A percentile compares a stretch with the other conserved stretches of the same genome.
phyloP scores from a whole-genome alignment of 2,113 vertebrate species.

The Mormyrus iriodes region DNA sequence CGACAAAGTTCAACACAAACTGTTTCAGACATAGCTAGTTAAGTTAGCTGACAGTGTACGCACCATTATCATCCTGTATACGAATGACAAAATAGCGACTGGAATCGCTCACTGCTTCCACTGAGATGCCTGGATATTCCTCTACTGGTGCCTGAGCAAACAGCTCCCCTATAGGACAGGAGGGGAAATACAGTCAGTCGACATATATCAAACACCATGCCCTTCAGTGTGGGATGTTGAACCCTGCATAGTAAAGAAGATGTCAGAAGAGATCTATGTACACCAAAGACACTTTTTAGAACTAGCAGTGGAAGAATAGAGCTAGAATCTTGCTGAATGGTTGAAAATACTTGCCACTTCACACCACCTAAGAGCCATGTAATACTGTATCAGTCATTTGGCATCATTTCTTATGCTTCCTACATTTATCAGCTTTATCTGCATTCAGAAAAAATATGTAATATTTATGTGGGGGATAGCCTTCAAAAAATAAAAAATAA shows the following conservation, averaged over 20 bases:
- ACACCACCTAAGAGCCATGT: not conserved
- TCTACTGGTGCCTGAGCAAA: constrained; percentile 78
- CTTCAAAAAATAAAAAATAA: not conserved
- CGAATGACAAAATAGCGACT: constrained; percentile 81
- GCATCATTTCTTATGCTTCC: not conserved
- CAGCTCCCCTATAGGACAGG: constrained; percentile 68
- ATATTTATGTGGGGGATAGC: not conserved
- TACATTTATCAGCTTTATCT: not conserved
- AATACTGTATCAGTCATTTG: not conserved
- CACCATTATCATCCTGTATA: constrained; percentile 81
- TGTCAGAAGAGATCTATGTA: not conserved
- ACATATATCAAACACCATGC: not conserved
- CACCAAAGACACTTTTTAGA: no score
- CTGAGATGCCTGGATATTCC: constrained; percentile 72
- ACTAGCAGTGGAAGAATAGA: no score
- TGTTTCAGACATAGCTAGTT: not conserved
- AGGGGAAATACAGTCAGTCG: not conserved
- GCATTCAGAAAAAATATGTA: no score
- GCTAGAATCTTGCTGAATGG: no score
- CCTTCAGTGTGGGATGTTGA: not conserved
- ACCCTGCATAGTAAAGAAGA: not conserved
- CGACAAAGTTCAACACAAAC: not conserved
- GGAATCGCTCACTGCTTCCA: constrained; percentile 78
- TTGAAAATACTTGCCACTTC: not conserved
- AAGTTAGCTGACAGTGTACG: constrained; percentile 25